Evolutionary conservation across 2,888 invertebrate species (phyloP), one percentile per base, ranked within the genome.

Genomic region (Polylopha cassiicola): DNA sequence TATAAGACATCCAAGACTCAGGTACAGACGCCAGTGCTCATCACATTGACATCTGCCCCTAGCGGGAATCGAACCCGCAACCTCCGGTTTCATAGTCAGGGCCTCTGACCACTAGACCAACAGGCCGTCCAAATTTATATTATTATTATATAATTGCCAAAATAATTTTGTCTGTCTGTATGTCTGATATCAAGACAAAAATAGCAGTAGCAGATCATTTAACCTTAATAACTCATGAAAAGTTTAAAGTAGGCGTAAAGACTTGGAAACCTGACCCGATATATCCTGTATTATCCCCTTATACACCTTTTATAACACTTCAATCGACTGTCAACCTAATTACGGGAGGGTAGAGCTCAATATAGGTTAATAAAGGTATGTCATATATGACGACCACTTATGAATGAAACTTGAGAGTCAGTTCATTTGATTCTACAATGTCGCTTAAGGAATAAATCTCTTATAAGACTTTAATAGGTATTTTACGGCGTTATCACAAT

Each of bases 391-490:
- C 41, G 26, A 30, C 41, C 30, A 41, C 36, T 41, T 36, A 26
- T 36, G 41, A 30, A 41, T 41, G 41, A 41, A 41, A 41, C 36
- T 36, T 41, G 30, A 41, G 41, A 36, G 16, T 16, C 16, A 21
- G 16, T 36, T 13, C 34, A 30, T 34, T 9, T 9, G 6, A 8
- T 24, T 15, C 28, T 11, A 36, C 24, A 41, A 24, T 14, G 21
- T 6, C 5, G 13, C 4, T 3, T 7, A 21, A 3, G 20, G 2
- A 13, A 7, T 14, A 13, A 24, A 13, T n/a, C n/a, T n/a, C n/a
- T n/a, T n/a, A n/a, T n/a, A n/a, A n/a, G n/a, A n/a, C n/a, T n/a
- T n/a, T n/a, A n/a, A n/a, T n/a, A n/a, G n/a, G n/a, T n/a, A n/a
- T n/a, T n/a, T n/a, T n/a, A n/a, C n/a, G n/a, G n/a, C n/a, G n/a